phyloP scores from a whole-genome alignment of 2,888 invertebrate genomes.

The Caenorhabditis parvicauda region DNA sequence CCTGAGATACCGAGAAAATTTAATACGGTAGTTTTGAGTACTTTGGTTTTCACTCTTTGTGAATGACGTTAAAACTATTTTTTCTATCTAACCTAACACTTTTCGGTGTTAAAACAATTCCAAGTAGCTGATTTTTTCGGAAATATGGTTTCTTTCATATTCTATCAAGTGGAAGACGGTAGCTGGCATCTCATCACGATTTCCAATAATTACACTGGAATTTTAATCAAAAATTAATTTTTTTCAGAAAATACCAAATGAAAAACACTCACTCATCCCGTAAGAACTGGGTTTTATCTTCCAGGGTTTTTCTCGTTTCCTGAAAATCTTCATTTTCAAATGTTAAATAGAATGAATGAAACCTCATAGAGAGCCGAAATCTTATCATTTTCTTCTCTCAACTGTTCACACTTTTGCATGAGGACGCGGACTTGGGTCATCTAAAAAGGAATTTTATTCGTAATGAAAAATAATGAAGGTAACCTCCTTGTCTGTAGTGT shows the following conservation, averaged over 20 bases:
- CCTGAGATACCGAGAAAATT: too few relatives aligned
- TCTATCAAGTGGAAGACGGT: too few relatives aligned
- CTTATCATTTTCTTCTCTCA: slow-evolving; percentile 19
- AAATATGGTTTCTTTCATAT: too few relatives aligned
- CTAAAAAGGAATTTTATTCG: slow-evolving; percentile 1
- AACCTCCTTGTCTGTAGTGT: background rate
- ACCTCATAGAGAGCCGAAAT: slow-evolving; percentile 6
- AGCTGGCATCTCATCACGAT: too few relatives aligned
- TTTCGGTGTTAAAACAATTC: too few relatives aligned
- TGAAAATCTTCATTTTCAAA: background rate
- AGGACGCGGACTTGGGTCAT: slow-evolving; percentile 19
- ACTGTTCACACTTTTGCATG: slow-evolving; percentile 22
- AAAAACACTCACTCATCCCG: slow-evolving; percentile 9
- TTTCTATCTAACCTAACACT: too few relatives aligned
- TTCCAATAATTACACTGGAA: background rate
- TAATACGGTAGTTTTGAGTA: too few relatives aligned
- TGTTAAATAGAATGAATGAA: background rate
- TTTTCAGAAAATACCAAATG: background rate
- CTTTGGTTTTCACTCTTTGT: too few relatives aligned
- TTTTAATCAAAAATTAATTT: background rate
- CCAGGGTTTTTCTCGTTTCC: background rate
- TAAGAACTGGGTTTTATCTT: background rate
- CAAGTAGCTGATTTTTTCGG: too few relatives aligned
- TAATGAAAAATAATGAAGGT: background rate
- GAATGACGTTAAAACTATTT: too few relatives aligned